phyloP scores from a whole-genome alignment of 2,888 invertebrate genomes.

The Atethmia centrago region DNA sequence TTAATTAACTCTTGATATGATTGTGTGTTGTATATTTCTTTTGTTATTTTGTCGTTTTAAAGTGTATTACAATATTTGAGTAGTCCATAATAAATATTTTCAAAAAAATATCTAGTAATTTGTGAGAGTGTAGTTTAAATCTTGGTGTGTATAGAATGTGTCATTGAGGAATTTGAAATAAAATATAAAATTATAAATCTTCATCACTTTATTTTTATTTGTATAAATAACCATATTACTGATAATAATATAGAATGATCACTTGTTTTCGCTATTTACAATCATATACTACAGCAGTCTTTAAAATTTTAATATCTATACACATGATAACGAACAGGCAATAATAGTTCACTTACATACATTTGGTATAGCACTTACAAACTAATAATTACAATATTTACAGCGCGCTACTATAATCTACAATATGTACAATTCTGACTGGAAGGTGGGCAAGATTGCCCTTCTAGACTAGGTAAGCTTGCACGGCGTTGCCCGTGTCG shows the following conservation, averaged over 20 bases:
- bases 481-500: constrained; percentile 89
- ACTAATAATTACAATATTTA: constrained; percentile 89
- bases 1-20: constrained; percentile 39
- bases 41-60: constrained; percentile 1
- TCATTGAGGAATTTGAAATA: constrained; percentile 68
- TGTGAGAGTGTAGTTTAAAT: constrained; percentile 7
- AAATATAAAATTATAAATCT: constrained; percentile 85
- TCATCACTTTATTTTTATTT: constrained; percentile 87
- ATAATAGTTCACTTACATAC: constrained; percentile 88
- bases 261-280: constrained; percentile 90
- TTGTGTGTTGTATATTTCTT: constrained; percentile 25
- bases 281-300: constrained; percentile 91
- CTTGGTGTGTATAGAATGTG: background rate
- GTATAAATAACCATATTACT: constrained; percentile 90
- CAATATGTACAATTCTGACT: constrained; percentile 87
- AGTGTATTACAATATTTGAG: background rate
- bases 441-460: constrained; percentile 83
- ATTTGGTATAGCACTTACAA: constrained; percentile 90
- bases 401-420: constrained; percentile 84
- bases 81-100: background rate
- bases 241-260: constrained; percentile 90
- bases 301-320: constrained; percentile 90
- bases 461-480: constrained; percentile 93
- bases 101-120: background rate
- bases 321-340: constrained; percentile 90